Evolutionary conservation across 2,113 vertebrate species (phyloP), one percentile per base, ranked within the genome.

Genomic region (Cyprinodon brontotheroides): DNA sequence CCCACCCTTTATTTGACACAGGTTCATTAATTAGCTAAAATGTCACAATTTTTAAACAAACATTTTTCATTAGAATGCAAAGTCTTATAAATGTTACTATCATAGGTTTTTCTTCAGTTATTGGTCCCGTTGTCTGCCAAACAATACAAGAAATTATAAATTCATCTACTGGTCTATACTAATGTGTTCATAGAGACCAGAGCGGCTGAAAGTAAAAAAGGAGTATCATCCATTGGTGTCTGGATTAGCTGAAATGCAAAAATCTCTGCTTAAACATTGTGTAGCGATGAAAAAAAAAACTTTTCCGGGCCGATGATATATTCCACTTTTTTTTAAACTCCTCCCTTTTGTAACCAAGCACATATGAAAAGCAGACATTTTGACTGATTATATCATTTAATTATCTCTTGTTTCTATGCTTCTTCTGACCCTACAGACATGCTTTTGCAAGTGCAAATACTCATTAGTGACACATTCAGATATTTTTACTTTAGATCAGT

Each of bases 31-130:
- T 78, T 22, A 29, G 79, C 66, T 82, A 80, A 81, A 80, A 75
- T 71, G 59, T 79, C 4, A 50, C 59, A 43, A 74, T 67, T 79
- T 50, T 86, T 78, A 87, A 89, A 87, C 81, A 72, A 87, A 77
- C 87, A 81, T 70, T 74, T 72, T 70, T 72, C 53, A 45, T 72
- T 68, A 79, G 53, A 53, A 62, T 67, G 40, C 78, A 79, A 77
- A 71, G 71, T 47, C 57, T 78, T 41, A 20, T 29, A 8, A n/a
- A 57, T 0, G 20, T n/a, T 10, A 57, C n/a, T 57, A 57, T 20
- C 8, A 20, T 57, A 20, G 50, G 20, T 9, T 20, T n/a, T 57
- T 57, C 20, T 57, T 57, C 17, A 8, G 50, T 38, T 41, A 47
- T 39, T 50, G 57, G 53, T 62, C 47, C 22, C 41, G 45, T 75